Conservation (phyloP, 53 echinoderm and acorn worm species). For the Holothuria scabra region DNA sequence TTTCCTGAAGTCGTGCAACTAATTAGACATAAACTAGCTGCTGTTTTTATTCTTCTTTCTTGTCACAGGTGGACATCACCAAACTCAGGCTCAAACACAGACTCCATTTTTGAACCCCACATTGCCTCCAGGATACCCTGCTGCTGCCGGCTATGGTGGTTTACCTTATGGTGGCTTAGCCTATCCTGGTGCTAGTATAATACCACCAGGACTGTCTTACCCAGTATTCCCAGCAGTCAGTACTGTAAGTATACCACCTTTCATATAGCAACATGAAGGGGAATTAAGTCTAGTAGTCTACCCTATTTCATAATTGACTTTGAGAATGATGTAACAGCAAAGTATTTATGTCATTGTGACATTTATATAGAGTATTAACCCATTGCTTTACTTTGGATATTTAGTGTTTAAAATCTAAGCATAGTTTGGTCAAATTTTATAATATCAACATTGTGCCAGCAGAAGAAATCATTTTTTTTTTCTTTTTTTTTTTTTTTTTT, state of each 20-base stretch:
- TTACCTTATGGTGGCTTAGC: conserved; percentile 82
- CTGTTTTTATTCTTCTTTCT: background rate
- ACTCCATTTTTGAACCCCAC: conserved; percentile 91
- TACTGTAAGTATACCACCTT: conserved; percentile 57
- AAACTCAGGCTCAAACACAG: conserved; percentile 87
- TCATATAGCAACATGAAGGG: too few relatives aligned
- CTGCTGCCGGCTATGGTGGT: conserved; percentile 78
- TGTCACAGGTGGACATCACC: conserved; percentile 75
- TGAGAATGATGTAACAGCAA: too few relatives aligned
- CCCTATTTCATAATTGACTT: too few relatives aligned
- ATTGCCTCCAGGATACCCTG: conserved; percentile 86
- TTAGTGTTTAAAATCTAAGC: too few relatives aligned
- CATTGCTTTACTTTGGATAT: too few relatives aligned
- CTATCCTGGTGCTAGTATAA: conserved; percentile 65
- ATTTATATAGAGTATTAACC: too few relatives aligned
- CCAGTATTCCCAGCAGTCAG: conserved; percentile 93
- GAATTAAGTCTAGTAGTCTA: too few relatives aligned
- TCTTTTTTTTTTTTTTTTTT: too few relatives aligned
- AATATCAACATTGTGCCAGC: too few relatives aligned
- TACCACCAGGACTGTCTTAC: conserved; percentile 92
- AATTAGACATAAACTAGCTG: background rate
- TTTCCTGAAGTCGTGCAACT: too few relatives aligned
- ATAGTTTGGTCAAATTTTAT: background rate
- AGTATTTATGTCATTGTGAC: too few relatives aligned
- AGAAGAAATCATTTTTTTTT: too few relatives aligned